Evolutionary conservation across 2,888 invertebrate genomes (phyloP), one percentile per base, ranked within the genome.

Genomic region (Agonum fuliginosum): DNA sequence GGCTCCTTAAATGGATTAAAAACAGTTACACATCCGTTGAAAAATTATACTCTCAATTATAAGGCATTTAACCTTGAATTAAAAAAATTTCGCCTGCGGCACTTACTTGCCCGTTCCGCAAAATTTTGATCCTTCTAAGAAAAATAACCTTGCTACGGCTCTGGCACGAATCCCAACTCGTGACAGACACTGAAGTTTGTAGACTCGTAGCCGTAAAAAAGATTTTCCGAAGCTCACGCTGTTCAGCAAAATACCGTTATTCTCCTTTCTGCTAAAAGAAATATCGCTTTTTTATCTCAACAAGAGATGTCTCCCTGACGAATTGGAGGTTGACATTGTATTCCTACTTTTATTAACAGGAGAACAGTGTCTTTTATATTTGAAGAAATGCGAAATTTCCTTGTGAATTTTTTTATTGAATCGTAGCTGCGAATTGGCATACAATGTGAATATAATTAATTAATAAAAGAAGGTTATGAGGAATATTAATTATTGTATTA

Each of bases 151-250:
- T 34, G 34, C 12, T 46, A n/a, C 46, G 46, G n/a, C 46, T 4
- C 6, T n/a, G n/a, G n/a, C n/a, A n/a, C 65, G 74, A 41, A 75
- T 67, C 30, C 51, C 22, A 17, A 51, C 22, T 48, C 19, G 81
- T 81, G 81, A 80, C 80, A 77, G 80, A 58, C 71, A 30, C 72
- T 76, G 76, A 79, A 62, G 71, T 75, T 73, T 79, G 75, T 51
- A 65, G 79, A 80, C 79, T 81, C 70, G 78, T 74, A 76, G 75
- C 80, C 78, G 71, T 73, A 79, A 78, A 80, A 78, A 78, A 79
- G 76, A 78, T 78, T 77, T 75, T 41, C 71, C 67, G 67, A 72
- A 34, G 41, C 37, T 67, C 67, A 51, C n/a, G 73, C 54, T 73
- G 73, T 20, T 58, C 41, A 1, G 58, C 58, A 14, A 58, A 58